These are phyloP conservation scores for Pseudorhombus dupliciocellatus DNA, from an alignment of 2,113 vertebrate species.

Conservation along the genomic window DNA sequence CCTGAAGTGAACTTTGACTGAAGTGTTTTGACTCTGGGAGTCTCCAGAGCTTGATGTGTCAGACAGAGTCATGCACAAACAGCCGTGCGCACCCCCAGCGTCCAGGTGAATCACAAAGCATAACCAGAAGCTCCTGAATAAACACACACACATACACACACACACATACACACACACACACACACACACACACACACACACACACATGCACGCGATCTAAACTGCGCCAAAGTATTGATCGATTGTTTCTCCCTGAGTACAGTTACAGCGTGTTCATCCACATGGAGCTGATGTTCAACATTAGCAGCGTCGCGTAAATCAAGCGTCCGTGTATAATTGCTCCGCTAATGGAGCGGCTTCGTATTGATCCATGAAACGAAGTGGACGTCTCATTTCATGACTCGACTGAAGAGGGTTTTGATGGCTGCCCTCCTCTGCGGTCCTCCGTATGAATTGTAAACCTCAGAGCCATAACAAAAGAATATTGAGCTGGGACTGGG, in stretches of 20 bases:
- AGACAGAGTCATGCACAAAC: neutral
- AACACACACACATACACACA: constrained; percentile 4
- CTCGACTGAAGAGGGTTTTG: constrained; percentile 48
- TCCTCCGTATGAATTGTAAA: constrained; percentile 14
- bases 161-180: constrained; percentile 7
- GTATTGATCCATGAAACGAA: constrained; percentile 60
- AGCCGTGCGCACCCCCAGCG: constrained; percentile 8
- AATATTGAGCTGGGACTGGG: constrained; percentile 4
- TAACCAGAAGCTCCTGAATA: neutral
- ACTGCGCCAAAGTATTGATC: constrained; percentile 31
- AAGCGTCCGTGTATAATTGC: constrained; percentile 46
- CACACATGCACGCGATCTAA: neutral
- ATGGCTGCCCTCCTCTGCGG: constrained; percentile 36
- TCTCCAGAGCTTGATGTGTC: no score
- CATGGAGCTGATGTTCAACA: constrained; percentile 25
- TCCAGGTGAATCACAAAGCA: constrained; percentile 45
- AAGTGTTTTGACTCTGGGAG: neutral
- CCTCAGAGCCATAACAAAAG: constrained; percentile 5
- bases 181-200: constrained; percentile 1
- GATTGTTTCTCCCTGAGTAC: neutral
- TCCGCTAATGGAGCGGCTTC: constrained; percentile 49
- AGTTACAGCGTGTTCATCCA: constrained; percentile 16
- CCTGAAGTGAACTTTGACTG: neutral
- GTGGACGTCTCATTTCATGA: constrained; percentile 46
- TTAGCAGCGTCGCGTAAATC: constrained; percentile 45